Conservation (phyloP, 2,113 vertebrate genomes). For the Microtus montanus region DNA sequence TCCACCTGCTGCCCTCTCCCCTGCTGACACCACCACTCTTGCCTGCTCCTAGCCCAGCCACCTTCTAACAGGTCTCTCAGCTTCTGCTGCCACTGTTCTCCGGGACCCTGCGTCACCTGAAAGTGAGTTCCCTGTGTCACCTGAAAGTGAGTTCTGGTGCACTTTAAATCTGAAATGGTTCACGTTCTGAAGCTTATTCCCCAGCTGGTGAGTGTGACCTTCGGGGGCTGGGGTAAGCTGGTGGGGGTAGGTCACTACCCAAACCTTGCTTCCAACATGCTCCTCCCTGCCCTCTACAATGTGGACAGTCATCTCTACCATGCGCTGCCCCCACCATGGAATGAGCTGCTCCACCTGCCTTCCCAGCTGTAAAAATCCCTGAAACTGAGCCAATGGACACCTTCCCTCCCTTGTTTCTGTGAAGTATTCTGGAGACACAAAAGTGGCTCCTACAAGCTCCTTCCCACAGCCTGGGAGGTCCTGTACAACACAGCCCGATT, state of each 20-base stretch:
- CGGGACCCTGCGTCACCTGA: not conserved
- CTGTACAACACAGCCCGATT: accelerated
- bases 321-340: not conserved
- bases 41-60: not conserved
- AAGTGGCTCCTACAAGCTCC: not conserved
- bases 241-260: not conserved
- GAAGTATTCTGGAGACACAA: not conserved
- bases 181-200: not conserved
- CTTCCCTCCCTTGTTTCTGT: not conserved
- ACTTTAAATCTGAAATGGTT: not conserved
- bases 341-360: not conserved
- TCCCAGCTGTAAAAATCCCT: not conserved
- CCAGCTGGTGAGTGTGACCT: too few species aligned
- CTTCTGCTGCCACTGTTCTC: too few species aligned
- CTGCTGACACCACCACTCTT: not conserved
- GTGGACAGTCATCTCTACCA: not conserved
- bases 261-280: not conserved
- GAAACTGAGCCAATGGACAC: not conserved
- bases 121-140: not conserved
- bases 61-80: not conserved
- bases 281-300: not conserved
- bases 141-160: not conserved
- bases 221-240: not conserved
- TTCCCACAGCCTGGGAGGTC: not conserved
- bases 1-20: not conserved